phyloP scores from a whole-genome alignment of 2,113 vertebrate genomes.

The Columbina picui region DNA sequence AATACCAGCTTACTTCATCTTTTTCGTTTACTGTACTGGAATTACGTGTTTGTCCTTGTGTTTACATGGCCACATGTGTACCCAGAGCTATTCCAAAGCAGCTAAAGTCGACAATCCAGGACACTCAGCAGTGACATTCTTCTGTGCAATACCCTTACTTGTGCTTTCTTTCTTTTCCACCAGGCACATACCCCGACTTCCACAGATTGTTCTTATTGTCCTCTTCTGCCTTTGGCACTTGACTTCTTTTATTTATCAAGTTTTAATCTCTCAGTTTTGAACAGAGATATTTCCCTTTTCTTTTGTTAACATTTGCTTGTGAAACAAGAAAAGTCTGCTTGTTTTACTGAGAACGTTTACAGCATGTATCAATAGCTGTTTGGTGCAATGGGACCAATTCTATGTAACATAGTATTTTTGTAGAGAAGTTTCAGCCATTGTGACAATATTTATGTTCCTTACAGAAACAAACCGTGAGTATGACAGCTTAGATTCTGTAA shows the following conservation, averaged over 20 bases:
- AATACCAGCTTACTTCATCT: neutral
- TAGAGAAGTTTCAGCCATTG: neutral
- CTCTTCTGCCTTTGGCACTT: neutral
- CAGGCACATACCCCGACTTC: neutral
- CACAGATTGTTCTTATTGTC: neutral
- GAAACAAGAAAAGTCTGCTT: neutral
- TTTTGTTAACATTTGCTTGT: neutral
- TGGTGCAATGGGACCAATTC: neutral
- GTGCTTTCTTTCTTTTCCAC: neutral
- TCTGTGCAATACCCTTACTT: neutral
- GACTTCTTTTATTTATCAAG: neutral
- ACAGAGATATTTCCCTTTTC: neutral
- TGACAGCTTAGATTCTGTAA: neutral
- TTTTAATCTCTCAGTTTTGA: neutral
- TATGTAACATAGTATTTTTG: neutral
- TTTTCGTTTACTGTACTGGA: neutral
- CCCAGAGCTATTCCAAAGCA: neutral
- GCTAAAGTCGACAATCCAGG: neutral
- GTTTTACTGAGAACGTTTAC: neutral
- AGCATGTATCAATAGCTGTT: neutral
- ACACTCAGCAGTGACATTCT: neutral
- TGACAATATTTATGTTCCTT: neutral
- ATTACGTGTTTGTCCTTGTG: neutral
- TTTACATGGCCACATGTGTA: neutral
- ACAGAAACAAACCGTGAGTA: neutral